phyloP scores from a whole-genome alignment of 2,113 vertebrate genomes.

The Halcyon senegalensis region DNA sequence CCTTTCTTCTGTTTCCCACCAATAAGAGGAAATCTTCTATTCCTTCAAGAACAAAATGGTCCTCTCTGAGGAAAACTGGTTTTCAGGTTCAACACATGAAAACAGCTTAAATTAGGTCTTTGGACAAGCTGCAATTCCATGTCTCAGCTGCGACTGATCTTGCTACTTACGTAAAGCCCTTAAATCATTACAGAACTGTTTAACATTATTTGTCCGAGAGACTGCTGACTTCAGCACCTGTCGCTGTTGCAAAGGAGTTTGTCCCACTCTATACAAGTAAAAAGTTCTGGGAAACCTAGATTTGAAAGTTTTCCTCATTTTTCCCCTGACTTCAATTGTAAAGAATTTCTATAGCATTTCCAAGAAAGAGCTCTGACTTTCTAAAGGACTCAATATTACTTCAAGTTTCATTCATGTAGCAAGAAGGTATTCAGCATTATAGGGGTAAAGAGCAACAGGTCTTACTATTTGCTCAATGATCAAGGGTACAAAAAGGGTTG shows the following conservation, averaged over 20 bases:
- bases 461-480: neutral
- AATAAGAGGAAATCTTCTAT: neutral
- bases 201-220: neutral
- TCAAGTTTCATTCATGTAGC: neutral
- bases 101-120: neutral
- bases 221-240: neutral
- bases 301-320: neutral
- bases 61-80: neutral
- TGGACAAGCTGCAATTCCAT: neutral
- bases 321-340: neutral
- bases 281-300: neutral
- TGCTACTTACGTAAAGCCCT: neutral
- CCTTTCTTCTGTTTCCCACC: neutral
- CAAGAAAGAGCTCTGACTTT: neutral
- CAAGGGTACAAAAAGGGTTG: neutral
- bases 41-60: neutral
- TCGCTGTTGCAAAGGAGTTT: neutral
- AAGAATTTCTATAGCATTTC: neutral
- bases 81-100: neutral
- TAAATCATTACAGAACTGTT: neutral
- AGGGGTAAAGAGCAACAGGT: neutral
- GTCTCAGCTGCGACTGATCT: neutral
- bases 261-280: neutral
- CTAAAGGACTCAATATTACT: neutral
- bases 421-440: neutral